Evolutionary conservation across 2,113 vertebrate species (phyloP), one percentile per base, ranked within the genome.

Genomic region (Rhinichthys klamathensis): DNA sequence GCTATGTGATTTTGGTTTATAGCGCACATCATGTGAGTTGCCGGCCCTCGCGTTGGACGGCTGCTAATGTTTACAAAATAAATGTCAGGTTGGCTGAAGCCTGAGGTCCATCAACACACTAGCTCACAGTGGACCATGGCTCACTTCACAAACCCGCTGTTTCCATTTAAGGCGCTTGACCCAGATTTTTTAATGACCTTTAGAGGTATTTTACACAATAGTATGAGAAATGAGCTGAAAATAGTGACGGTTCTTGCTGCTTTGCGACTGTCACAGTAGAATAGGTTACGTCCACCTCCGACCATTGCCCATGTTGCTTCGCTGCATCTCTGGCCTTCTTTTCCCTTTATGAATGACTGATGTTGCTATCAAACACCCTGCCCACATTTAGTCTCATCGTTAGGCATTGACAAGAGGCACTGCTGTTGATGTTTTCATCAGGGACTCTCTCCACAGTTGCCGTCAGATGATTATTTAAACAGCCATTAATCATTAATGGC

Each of bases 381-480:
- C 86, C 86, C 87, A 80, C 87, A 85, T 82, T 89, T 82, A 83
- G 70, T 85, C 87, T 84, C 84, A 85, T 88, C 84, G 82, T 88
- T 84, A 75, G 84, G 58, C 86, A 69, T 38, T 87, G 87, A 87
- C 81, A 84, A 88, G 87, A 85, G 75, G 81, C 80, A 54, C 49
- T 76, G 81, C 84, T 89, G 89, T 90, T 89, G 89, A 89, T 89
- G 82, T 90, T 90, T 84, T 86, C 89, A 85, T 90, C 85, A 16
- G 89, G 74, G 87, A 75, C 87, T 80, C 73, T 90, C 83, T 85
- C 84, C 86, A 86, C 78, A 89, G 70, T 87, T 89, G 84, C 89
- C 72, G 81, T 90, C 89, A 85, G 86, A 90, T 89, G 87, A 87
- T 90, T 87, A 85, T 90, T 90, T 90, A 87, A 90, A 85, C 89